Conservation (phyloP, 2,888 invertebrate species). For the Nephrotoma guestfalica region DNA sequence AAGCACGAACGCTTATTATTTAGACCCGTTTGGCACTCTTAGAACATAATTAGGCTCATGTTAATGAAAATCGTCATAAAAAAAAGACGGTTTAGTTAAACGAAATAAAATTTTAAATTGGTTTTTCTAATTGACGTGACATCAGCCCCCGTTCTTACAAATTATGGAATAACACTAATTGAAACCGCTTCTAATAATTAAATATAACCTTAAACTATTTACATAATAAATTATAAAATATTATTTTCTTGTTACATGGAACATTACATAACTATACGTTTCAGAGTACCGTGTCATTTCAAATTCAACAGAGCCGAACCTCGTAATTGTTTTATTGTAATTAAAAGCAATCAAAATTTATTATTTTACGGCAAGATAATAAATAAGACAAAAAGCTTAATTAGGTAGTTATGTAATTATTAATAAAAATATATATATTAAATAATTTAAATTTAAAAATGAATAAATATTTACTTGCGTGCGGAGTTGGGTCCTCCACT, state of each 20-base stretch:
- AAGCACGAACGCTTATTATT: too few species aligned
- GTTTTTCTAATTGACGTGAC: too few species aligned
- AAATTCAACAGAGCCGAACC: neutral
- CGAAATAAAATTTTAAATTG: too few species aligned
- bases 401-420: neutral
- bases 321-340: neutral
- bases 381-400: neutral
- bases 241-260: neutral
- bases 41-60: too few species aligned
- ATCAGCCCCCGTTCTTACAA: too few species aligned
- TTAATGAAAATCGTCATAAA: too few species aligned
- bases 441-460: neutral
- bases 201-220: neutral
- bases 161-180: neutral
- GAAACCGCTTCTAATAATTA: neutral
- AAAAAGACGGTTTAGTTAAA: too few species aligned
- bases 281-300: neutral
- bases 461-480: neutral
- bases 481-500: too few species aligned
- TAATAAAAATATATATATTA: neutral
- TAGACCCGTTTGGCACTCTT: too few species aligned
- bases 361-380: neutral
- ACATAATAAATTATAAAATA: neutral
- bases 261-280: neutral
- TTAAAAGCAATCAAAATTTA: neutral